Evolutionary conservation across 2,888 invertebrate genomes (phyloP).

Genomic region (Corythucha ciliata): DNA sequence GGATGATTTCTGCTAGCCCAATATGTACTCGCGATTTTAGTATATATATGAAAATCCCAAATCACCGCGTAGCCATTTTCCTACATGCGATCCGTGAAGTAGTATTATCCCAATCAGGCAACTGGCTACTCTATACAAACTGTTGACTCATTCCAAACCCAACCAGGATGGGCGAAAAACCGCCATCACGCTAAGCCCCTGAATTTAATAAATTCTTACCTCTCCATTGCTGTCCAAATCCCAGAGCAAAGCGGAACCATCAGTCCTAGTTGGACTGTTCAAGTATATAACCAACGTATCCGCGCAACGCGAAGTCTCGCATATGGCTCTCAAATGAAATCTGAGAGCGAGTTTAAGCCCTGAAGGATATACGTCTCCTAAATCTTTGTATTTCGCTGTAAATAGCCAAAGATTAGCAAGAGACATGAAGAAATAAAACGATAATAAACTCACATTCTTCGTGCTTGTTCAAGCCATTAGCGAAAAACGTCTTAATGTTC

Average conservation of each 20-base stretch:
- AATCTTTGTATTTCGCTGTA: slow-evolving; percentile 13
- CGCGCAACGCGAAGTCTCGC: slow-evolving; percentile 43
- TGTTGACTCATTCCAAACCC: no score
- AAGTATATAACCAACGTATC: slow-evolving; percentile 46
- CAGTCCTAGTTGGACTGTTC: slow-evolving; percentile 44
- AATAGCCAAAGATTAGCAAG: no score
- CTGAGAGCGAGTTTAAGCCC: slow-evolving; percentile 44
- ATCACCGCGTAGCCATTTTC: no score
- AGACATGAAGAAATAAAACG: neutral
- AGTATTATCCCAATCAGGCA: no score
- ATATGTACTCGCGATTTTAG: no score
- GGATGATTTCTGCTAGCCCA: no score
- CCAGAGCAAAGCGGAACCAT: slow-evolving; percentile 46
- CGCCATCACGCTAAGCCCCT: no score
- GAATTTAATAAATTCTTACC: slow-evolving; percentile 38
- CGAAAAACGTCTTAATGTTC: slow-evolving; percentile 46
- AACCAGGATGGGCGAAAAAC: no score
- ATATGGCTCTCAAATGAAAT: slow-evolving; percentile 45
- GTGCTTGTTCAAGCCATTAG: slow-evolving; percentile 41
- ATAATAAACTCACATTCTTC: neutral
- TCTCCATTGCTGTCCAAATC: slow-evolving; percentile 45
- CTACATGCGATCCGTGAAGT: no score
- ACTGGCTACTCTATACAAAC: no score
- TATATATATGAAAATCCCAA: no score
- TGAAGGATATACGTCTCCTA: slow-evolving; percentile 39